Evolutionary conservation across 2,888 invertebrate species (phyloP).

Genomic region (Salticus scenicus): DNA sequence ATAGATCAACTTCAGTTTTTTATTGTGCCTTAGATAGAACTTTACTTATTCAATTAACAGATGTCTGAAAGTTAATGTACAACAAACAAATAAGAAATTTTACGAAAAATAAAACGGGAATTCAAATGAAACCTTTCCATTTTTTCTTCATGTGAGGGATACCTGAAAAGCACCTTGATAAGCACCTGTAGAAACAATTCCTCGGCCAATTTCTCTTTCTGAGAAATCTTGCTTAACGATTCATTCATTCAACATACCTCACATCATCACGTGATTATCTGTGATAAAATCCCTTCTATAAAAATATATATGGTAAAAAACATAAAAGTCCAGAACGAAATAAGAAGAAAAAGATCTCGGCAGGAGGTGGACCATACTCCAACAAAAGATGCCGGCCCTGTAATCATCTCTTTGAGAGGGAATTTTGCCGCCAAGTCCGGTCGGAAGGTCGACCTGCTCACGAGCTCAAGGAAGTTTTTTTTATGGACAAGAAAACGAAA

Average conservation of each 20-base stretch:
- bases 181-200: too few species aligned
- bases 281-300: conserved; percentile 7
- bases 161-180: too few species aligned
- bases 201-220: too few species aligned
- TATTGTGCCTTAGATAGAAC: too few species aligned
- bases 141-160: too few species aligned
- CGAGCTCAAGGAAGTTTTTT: conserved; percentile 12
- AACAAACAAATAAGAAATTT: too few species aligned
- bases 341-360: neutral
- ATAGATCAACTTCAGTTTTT: too few species aligned
- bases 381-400: conserved; percentile 41
- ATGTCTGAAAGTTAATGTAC: too few species aligned
- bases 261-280: conserved; percentile 10
- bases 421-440: conserved; percentile 29
- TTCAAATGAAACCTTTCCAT: too few species aligned
- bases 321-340: conserved; percentile 11
- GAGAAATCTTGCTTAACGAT: neutral
- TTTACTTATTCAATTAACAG: too few species aligned
- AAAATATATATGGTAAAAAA: conserved; percentile 8
- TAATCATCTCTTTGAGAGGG: conserved; percentile 47
- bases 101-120: too few species aligned
- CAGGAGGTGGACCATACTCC: conserved; percentile 19
- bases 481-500: neutral
- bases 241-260: conserved; percentile 2
- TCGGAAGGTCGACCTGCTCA: conserved; percentile 35